Evolutionary conservation across 2,888 invertebrate species (phyloP).

Genomic region (Neoascia interrupta): DNA sequence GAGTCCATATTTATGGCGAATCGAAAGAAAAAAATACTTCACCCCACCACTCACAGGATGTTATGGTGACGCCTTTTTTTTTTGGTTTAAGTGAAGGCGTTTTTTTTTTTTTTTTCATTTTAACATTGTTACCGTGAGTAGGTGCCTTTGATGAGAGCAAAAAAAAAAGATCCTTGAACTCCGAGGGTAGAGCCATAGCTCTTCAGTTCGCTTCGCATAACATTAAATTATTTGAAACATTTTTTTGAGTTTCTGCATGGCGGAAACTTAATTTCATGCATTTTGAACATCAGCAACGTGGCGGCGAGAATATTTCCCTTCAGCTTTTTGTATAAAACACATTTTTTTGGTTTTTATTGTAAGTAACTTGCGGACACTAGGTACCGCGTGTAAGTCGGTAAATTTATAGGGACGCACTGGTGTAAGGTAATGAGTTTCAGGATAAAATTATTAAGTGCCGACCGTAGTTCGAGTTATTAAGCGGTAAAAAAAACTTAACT

Average conservation of each 20-base stretch:
- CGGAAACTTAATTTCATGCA: constrained; percentile 75
- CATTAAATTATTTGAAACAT: constrained; percentile 61
- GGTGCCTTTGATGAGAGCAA: constrained; percentile 13
- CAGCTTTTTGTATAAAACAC: neutral
- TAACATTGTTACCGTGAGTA: neutral
- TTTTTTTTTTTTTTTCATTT: constrained; percentile 4
- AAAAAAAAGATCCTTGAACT: constrained; percentile 12
- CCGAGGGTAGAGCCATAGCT: constrained; percentile 1
- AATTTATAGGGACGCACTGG: constrained; percentile 51
- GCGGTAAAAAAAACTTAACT: constrained; percentile 45
- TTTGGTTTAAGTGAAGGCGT: constrained; percentile 1
- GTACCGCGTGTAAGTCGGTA: constrained; percentile 24
- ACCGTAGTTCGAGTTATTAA: constrained; percentile 37
- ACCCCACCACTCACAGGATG: constrained; percentile 14
- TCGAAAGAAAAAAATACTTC: constrained; percentile 26
- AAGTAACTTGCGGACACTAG: constrained; percentile 35
- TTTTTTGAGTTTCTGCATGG: constrained; percentile 63
- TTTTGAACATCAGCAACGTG: constrained; percentile 75
- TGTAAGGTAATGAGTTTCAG: constrained; percentile 53
- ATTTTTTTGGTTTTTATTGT: constrained; percentile 10
- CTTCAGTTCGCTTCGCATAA: constrained; percentile 43
- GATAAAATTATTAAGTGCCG: constrained; percentile 54
- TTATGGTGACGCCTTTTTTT: constrained; percentile 19
- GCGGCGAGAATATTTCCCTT: constrained; percentile 25
- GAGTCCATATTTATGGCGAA: constrained; percentile 38